These are phyloP conservation scores for Apotomis betuletana DNA, from an alignment of 2,888 invertebrate species.

Conservation along the genomic window DNA sequence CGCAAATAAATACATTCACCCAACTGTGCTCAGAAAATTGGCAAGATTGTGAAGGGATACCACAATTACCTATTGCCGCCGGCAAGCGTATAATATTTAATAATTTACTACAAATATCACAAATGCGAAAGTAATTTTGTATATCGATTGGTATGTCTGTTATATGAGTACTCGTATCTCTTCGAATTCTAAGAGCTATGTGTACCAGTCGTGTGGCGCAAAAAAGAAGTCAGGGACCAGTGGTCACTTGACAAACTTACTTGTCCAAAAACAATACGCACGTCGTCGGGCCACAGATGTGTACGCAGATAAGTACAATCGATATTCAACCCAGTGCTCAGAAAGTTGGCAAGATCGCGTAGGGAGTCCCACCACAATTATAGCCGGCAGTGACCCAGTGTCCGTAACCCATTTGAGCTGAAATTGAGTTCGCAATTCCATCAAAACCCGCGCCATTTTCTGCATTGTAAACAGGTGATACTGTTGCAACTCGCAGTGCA, in stretches of 20 bases:
- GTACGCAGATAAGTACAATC: no score
- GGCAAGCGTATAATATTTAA: conserved; percentile 16
- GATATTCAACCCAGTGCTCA: not conserved
- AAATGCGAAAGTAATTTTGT: no score
- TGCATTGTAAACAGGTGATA: conserved; percentile 72
- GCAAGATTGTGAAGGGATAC: conserved; percentile 46
- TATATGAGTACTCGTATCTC: no score
- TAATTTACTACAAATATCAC: no score
- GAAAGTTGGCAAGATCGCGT: conserved; percentile 41
- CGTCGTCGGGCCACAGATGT: no score
- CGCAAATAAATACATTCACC: no score
- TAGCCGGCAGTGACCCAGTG: conserved; percentile 69
- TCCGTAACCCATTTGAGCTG: conserved; percentile 72
- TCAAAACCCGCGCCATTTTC: conserved; percentile 72
- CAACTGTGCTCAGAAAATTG: conserved; percentile 39
- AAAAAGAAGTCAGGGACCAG: no score
- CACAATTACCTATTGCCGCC: conserved; percentile 68
- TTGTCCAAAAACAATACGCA: no score
- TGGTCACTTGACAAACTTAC: no score
- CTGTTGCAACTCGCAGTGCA: conserved; percentile 2
- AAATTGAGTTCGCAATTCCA: conserved; percentile 82
- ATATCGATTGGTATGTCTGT: no score
- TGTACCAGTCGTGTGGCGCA: no score
- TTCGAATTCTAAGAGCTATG: no score
- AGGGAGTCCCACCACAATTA: conserved; percentile 74